Conservation (phyloP, 2,113 vertebrate genomes). For the Forbesichthys agassizii region DNA sequence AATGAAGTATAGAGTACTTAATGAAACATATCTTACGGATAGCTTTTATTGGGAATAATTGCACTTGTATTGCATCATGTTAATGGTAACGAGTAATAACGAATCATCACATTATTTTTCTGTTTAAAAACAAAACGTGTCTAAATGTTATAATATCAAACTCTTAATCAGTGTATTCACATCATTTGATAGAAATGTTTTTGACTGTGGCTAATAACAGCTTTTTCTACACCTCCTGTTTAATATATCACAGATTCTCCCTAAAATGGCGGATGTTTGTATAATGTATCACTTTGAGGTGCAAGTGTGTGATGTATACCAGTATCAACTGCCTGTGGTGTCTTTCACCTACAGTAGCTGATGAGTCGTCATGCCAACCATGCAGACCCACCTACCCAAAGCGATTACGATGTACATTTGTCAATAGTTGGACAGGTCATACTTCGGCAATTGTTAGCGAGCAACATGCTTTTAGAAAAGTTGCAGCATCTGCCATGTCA, state of each 20-base stretch:
- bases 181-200: neutral
- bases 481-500: too few species aligned
- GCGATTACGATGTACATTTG: too few species aligned
- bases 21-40: too few species aligned
- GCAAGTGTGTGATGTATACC: conserved; percentile 29
- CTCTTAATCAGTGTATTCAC: neutral
- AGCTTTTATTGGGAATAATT: too few species aligned
- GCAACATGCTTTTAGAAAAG: too few species aligned
- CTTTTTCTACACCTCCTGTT: neutral
- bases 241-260: neutral
- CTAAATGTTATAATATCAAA: too few species aligned
- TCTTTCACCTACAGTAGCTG: conserved; percentile 21
- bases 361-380: conserved; percentile 3
- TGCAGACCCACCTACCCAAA: conserved; percentile 23
- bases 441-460: too few species aligned
- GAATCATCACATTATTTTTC: neutral
- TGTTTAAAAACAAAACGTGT: too few species aligned
- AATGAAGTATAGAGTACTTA: too few species aligned
- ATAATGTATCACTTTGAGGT: conserved; percentile 23
- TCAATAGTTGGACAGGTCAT: too few species aligned
- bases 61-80: too few species aligned
- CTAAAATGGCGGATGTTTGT: neutral
- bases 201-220: neutral
- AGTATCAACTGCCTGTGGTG: conserved; percentile 1
- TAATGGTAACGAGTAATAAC: neutral